These are phyloP conservation scores for Sarcophaga caerulescens DNA, from an alignment of 2,888 invertebrate genomes.

Conservation along the genomic window DNA sequence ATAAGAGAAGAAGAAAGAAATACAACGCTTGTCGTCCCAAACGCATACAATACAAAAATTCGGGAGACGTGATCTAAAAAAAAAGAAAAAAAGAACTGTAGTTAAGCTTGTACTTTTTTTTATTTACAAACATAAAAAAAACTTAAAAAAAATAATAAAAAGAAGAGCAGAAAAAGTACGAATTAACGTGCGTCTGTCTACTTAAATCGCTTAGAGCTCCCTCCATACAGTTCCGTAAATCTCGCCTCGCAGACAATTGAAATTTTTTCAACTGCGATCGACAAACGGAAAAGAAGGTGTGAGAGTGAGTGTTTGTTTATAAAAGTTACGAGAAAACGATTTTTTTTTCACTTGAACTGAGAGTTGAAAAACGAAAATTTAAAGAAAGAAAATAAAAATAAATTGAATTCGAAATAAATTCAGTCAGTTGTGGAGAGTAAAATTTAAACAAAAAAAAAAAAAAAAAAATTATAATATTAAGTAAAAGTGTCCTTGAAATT, in stretches of 20 bases:
- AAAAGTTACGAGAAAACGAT: conserved; percentile 28
- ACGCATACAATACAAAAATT: conserved; percentile 21
- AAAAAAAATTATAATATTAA: conserved; percentile 27
- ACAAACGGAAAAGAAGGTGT: conserved; percentile 40
- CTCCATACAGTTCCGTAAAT: conserved; percentile 9
- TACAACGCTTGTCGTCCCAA: neutral
- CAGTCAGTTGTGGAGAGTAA: conserved; percentile 19
- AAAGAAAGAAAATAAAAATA: neutral
- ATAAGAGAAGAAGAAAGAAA: neutral
- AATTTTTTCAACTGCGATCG: conserved; percentile 8
- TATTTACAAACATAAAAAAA: neutral
- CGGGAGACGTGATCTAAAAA: conserved; percentile 47
- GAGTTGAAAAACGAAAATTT: neutral
- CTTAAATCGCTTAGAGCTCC: conserved; percentile 6
- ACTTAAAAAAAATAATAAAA: conserved; percentile 33
- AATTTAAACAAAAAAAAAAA: neutral
- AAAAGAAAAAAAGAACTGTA: neutral
- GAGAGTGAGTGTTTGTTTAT: conserved; percentile 9
- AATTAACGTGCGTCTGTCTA: conserved; percentile 50
- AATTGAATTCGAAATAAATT: neutral
- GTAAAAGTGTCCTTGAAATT: conserved; percentile 67
- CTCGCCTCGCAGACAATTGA: conserved; percentile 19
- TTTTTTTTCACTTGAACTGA: conserved; percentile 15
- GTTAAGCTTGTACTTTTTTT: conserved; percentile 9
- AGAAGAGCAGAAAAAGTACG: conserved; percentile 4